These are phyloP conservation scores for Dascyllus trimaculatus DNA, from an alignment of 2,113 vertebrate species.

Conservation along the genomic window DNA sequence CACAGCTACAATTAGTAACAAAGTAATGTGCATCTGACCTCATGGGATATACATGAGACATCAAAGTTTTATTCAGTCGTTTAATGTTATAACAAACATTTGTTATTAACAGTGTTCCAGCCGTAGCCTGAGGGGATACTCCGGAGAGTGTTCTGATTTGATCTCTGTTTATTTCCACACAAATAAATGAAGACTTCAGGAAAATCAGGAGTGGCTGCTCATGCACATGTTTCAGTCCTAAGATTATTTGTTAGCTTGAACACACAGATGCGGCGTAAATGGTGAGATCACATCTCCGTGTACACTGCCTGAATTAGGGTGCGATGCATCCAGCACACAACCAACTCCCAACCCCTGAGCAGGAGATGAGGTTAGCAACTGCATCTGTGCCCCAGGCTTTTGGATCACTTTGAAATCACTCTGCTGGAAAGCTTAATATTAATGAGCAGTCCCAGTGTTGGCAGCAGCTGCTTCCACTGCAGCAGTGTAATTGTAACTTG, in stretches of 20 bases:
- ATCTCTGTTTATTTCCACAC: conserved; percentile 46
- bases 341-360: conserved; percentile 24
- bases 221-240: conserved; percentile 2
- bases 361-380: conserved; percentile 33
- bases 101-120: conserved; percentile 45
- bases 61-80: conserved; percentile 58
- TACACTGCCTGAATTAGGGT: conserved; percentile 25
- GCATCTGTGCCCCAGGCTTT: conserved; percentile 54
- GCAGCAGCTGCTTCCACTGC: conserved; percentile 13
- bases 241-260: neutral
- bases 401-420: conserved; percentile 58
- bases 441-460: conserved; percentile 43
- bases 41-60: conserved; percentile 45
- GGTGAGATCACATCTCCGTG: conserved; percentile 20
- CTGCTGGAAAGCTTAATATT: conserved; percentile 51
- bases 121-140: conserved; percentile 38
- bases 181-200: conserved; percentile 25
- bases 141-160: conserved; percentile 19
- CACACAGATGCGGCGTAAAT: conserved; percentile 4
- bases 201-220: conserved; percentile 9
- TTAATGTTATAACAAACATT: conserved; percentile 41
- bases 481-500: conserved; percentile 13
- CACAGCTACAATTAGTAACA: conserved; percentile 33
- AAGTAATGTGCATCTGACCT: conserved; percentile 19
- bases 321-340: conserved; percentile 27